A percentile compares a stretch with the other conserved stretches of the same genome.
phyloP scores from a whole-genome alignment of 1,140 invertebrate genomes.

The Penaeus indicus region DNA sequence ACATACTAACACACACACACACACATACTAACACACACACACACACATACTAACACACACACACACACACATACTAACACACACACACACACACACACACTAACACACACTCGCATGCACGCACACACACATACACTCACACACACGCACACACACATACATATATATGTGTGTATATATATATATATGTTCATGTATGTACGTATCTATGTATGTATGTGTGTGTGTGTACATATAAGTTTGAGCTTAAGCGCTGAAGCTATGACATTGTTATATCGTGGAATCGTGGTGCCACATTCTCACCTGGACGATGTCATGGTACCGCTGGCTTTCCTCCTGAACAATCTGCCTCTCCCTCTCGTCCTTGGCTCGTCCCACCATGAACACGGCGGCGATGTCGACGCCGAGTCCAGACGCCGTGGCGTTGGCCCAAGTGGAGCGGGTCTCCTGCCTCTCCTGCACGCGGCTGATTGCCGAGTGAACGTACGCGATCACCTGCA shows the following conservation, averaged over 20 bases:
- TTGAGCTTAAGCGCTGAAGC: not conserved
- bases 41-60: no score
- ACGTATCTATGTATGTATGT: no score
- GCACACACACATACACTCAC: no score
- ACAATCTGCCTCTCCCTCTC: constrained; percentile 21
- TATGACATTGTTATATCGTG: not conserved
- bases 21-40: accelerated
- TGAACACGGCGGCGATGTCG: constrained; percentile 44
- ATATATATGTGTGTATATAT: no score
- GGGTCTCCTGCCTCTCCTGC: constrained; percentile 46
- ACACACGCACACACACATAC: no score
- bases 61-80: no score
- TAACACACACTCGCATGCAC: no score
- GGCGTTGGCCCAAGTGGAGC: constrained; percentile 44
- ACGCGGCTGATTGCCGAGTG: constrained; percentile 45
- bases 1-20: no score
- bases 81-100: no score
- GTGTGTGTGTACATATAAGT: no score
- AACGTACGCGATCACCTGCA: constrained; percentile 55
- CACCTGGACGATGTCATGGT: constrained; percentile 54
- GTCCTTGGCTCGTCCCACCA: constrained; percentile 46
- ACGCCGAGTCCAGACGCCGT: not conserved
- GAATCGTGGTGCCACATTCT: not conserved
- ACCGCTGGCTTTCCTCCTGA: constrained; percentile 26
- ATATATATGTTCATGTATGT: no score